Base-by-base conservation (phyloP, 2,888 invertebrate genomes). In the Torymus tubicola region DNA sequence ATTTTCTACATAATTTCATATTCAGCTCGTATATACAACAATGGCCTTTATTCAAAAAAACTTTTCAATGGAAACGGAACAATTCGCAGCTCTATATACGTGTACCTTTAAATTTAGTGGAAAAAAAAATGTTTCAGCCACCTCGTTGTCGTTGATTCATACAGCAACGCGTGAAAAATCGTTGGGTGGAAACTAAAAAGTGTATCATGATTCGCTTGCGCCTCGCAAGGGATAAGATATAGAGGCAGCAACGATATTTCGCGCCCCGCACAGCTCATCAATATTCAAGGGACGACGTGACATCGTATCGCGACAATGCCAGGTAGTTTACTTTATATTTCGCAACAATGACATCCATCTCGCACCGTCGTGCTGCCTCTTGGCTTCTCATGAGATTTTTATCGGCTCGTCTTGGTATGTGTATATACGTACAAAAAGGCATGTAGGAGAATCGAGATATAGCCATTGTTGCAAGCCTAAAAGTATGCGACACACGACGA, bases 281-380 rank as follows among this genome's bases (percentile, higher is more conserved):
- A 87, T 87, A 87, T 87, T 87, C 87, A 85, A 81, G 80, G 64
- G 81, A 81, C 80, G 86, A 86, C 79, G 78, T 70, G 78, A 81
- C 83, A 74, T 83, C 83, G 84, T 84, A 85, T 84, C 84, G 84
- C 85, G 84, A 85, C 85, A 85, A 85, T 84, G 85, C 83, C 84
- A 76, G 85, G 82, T 84, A 85, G 86, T 87, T 87, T 86, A 87
- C 85, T 87, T 87, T 87, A 86, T 87, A 87, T 87, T 87, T 88
- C 87, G 78, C 85, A 85, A 86, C 86, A 83, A 64, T 75, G 81
- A 84, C 85, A 86, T 85, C 84, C 84, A 85, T 86, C 85, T 82
- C 63, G 58, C 72, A 74, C 13, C 12, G 53, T 21, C 24, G 4
- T 3, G 50, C 2, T 13, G 52, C 55, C 53, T 24, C 61, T 73